Base-by-base conservation (phyloP, 2,888 invertebrate genomes). In the Epirrita christyi region DNA sequence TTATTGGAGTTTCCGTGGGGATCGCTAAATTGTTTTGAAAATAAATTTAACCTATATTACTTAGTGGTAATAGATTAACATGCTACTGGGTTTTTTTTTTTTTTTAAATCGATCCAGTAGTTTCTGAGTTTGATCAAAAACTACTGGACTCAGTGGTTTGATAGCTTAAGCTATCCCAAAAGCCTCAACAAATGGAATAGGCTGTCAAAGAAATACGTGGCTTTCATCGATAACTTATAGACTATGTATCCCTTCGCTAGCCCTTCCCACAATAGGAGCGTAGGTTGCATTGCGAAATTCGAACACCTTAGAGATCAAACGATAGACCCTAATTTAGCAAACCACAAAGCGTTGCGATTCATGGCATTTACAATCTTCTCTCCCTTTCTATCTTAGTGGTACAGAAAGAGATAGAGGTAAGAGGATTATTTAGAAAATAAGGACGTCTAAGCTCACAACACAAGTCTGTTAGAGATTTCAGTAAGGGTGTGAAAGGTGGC, bases 251-350 rank as follows among this genome's bases (percentile, higher is more conserved):
- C 54, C 64, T 42, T 57, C 50, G 11, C 54, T 64, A 61, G 54
- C 40, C 28, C 68, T 48, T 69, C 72, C 68, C 68, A 76, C 71
- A 67, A 70, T 63, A 50, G 67, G 63, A 64, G 74, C 78, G 82
- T 81, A 78, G 81, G 80, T 72, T 65, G 77, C 50, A 64, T 83
- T 83, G 74, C 71, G 80, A 79, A 81, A 83, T 77, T 75, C 65
- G 61, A 73, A 66, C 66, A 69, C 70, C 70, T 68, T 62, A 65
- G 51, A 68, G 67, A 75, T 74, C 70, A 67, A 66, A 68, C 66
- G 71, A 73, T 71, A 73, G 62, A 57, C 66, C 73, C 70, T 70
- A 75, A 78, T 77, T 76, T 71, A 73, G 75, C 69, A 67, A n/a
- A 76, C 66, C 64, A 49, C 65, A 67, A 63, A 66, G 63, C 63